A percentile compares a stretch with the other conserved stretches of the same genome.
Evolutionary conservation across 2,888 invertebrate species (phyloP).

Genomic region (Drosophila birchii): DNA sequence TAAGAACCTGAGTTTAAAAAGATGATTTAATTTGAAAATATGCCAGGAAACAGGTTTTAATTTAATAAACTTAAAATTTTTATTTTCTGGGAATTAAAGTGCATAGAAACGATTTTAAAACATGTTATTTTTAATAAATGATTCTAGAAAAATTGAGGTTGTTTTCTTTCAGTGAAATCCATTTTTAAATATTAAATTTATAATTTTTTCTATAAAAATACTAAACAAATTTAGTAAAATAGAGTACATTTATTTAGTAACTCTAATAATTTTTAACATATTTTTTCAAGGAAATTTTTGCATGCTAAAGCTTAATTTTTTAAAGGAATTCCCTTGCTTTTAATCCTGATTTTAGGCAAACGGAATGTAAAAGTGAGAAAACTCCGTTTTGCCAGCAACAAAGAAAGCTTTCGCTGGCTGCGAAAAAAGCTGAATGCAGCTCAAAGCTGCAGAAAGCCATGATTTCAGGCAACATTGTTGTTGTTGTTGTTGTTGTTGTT

Average conservation of each 20-base stretch:
- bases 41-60: background rate
- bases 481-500: slow-evolving; percentile 20
- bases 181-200: background rate
- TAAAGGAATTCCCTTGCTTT: background rate
- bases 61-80: background rate
- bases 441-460: slow-evolving; percentile 56
- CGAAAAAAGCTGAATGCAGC: slow-evolving; percentile 58
- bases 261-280: background rate
- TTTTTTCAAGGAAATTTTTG: background rate
- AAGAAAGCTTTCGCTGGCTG: slow-evolving; percentile 50
- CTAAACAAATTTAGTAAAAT: background rate
- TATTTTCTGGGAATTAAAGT: background rate
- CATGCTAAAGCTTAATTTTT: background rate
- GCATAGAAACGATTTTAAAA: background rate
- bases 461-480: slow-evolving; percentile 6
- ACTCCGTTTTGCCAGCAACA: slow-evolving; percentile 54
- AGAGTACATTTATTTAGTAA: background rate
- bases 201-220: background rate
- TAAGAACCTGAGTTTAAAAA: no score
- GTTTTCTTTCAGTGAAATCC: background rate
- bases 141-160: background rate
- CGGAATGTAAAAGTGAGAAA: slow-evolving; percentile 17
- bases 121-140: background rate
- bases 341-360: slow-evolving; percentile 10
- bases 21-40: no score